Conservation (phyloP, 1,140 invertebrate species). For the Saxidomus purpurata region DNA sequence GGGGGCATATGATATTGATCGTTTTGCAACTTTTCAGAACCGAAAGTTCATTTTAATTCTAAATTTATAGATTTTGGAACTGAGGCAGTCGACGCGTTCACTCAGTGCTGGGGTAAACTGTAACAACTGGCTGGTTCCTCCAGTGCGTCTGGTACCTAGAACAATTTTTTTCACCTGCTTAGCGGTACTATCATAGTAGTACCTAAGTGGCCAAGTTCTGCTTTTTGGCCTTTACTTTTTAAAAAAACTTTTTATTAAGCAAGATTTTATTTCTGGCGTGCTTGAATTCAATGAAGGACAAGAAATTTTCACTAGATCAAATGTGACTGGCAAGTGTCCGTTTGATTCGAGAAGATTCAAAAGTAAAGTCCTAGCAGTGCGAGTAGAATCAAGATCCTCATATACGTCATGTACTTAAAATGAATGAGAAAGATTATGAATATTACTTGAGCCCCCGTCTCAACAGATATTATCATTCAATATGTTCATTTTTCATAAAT, state of each 20-base stretch:
- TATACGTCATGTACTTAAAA: not conserved
- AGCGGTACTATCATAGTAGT: not conserved
- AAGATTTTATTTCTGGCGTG: not conserved
- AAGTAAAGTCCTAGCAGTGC: not conserved
- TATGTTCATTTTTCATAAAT: no score
- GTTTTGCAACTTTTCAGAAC: slow-evolving; percentile 41
- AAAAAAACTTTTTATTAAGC: not conserved
- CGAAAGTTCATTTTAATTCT: slow-evolving; percentile 41
- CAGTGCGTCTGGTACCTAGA: slow-evolving; percentile 34
- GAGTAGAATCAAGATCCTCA: not conserved
- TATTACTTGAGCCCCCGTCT: no score
- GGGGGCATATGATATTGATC: slow-evolving; percentile 33
- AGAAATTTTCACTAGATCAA: not conserved
- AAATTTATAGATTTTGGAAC: slow-evolving; percentile 2
- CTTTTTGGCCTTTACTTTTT: slow-evolving; percentile 1
- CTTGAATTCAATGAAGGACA: no score
- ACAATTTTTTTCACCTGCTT: not conserved
- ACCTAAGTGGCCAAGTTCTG: slow-evolving; percentile 19
- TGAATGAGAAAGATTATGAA: not conserved
- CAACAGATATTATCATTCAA: no score
- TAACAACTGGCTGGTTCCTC: slow-evolving; percentile 54
- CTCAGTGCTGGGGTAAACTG: not conserved
- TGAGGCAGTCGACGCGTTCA: slow-evolving; percentile 28
- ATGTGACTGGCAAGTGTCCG: not conserved
- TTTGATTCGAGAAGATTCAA: not conserved